Conservation (phyloP, 2,797 vertebrate genomes). For the Sebastes reedi region DNA sequence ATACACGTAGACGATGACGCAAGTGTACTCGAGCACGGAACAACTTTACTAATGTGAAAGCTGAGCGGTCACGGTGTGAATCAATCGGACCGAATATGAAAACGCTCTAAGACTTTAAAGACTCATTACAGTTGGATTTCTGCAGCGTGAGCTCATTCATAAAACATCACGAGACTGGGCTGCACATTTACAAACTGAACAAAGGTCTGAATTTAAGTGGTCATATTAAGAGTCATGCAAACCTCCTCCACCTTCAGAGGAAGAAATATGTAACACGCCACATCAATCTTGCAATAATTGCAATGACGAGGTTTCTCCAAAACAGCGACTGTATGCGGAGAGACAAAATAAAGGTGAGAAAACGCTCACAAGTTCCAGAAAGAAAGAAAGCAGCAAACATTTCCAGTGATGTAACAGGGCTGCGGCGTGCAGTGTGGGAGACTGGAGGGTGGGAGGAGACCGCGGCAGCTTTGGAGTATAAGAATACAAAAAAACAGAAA, state of each 20-base stretch:
- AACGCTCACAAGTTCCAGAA: slow-evolving; percentile 18
- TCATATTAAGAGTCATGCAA: not conserved
- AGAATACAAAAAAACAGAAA: slow-evolving; percentile 63
- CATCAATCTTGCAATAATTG: not conserved
- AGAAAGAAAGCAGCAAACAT: slow-evolving; percentile 45
- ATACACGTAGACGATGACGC: too few relatives aligned
- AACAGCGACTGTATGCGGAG: not conserved
- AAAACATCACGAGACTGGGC: not conserved
- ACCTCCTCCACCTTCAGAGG: not conserved
- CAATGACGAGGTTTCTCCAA: slow-evolving; percentile 40
- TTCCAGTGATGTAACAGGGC: slow-evolving; percentile 85
- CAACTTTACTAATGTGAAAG: too few relatives aligned
- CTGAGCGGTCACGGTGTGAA: too few relatives aligned
- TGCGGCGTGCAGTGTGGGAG: slow-evolving; percentile 74
- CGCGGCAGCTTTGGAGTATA: slow-evolving; percentile 75
- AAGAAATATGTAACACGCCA: not conserved
- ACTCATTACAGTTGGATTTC: not conserved
- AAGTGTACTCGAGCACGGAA: too few relatives aligned
- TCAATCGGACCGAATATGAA: too few relatives aligned
- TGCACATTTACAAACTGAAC: not conserved
- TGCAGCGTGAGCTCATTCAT: not conserved
- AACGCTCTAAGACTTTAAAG: not conserved
- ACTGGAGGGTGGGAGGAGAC: slow-evolving; percentile 54
- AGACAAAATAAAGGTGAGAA: slow-evolving; percentile 49
- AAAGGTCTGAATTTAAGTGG: not conserved